phyloP scores from a whole-genome alignment of 2,797 vertebrate species.

The Carduelis carduelis region DNA sequence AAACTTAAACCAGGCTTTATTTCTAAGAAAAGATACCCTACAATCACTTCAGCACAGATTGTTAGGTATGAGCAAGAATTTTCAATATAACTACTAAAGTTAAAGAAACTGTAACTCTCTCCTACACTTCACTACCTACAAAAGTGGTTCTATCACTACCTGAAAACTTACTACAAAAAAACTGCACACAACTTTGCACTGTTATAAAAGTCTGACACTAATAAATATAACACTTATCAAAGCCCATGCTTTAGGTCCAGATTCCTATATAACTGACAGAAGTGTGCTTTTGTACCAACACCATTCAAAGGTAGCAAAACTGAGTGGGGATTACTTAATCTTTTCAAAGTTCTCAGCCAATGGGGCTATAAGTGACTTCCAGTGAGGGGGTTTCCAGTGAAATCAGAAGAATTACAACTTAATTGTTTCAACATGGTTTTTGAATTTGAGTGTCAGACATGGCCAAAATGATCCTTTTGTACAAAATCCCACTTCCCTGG shows the following conservation, averaged over 20 bases:
- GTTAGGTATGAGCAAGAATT: background rate
- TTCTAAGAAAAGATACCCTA: background rate
- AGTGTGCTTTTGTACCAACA: accelerated
- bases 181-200: background rate
- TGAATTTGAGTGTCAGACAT: background rate
- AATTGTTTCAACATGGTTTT: background rate
- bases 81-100: accelerated
- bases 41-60: background rate
- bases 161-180: background rate
- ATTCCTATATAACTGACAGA: background rate
- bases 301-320: background rate
- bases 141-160: background rate
- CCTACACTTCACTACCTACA: background rate
- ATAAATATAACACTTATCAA: background rate
- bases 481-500: background rate
- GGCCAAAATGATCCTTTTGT: background rate
- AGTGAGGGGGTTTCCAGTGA: background rate
- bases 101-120: background rate
- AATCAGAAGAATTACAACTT: background rate
- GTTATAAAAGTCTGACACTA: background rate
- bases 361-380: background rate
- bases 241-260: background rate
- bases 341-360: background rate
- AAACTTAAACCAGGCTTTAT: background rate
- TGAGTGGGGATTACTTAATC: background rate